Conservation (phyloP, 2,888 invertebrate species). For the Parnassius smintheus region DNA sequence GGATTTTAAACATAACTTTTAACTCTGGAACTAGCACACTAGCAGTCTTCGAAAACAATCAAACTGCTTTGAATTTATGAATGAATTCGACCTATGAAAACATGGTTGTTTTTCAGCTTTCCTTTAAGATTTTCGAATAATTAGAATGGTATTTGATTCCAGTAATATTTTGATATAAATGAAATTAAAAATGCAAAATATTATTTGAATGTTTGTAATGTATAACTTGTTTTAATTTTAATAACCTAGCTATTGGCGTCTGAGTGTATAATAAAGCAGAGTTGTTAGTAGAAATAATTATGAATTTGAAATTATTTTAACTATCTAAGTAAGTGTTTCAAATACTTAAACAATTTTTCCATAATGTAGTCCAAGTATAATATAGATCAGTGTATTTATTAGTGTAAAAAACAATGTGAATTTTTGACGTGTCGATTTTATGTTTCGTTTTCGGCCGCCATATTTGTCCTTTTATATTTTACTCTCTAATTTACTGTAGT, state of each 20-base stretch:
- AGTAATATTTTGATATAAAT: constrained; percentile 43
- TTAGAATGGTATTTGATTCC: constrained; percentile 46
- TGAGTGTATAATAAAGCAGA: constrained; percentile 60
- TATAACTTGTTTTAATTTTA: constrained; percentile 42
- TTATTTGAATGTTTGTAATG: constrained; percentile 45
- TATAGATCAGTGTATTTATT: constrained; percentile 24
- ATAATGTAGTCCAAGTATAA: constrained; percentile 18
- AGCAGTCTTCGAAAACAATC: constrained; percentile 36
- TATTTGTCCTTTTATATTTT: constrained; percentile 75
- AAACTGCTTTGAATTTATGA: constrained; percentile 35
- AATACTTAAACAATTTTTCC: constrained; percentile 38
- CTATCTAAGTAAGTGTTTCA: constrained; percentile 67
- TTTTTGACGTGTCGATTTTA: constrained; percentile 72
- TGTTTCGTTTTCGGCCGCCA: constrained; percentile 74
- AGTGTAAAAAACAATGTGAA: constrained; percentile 51
- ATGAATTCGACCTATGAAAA: constrained; percentile 57
- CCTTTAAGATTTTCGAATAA: constrained; percentile 58
- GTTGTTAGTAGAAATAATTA: constrained; percentile 64
- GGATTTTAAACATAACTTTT: too few relatives aligned
- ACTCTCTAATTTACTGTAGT: constrained; percentile 30
- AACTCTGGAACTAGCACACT: neutral
- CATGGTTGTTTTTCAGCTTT: constrained; percentile 81
- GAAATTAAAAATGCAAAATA: constrained; percentile 41
- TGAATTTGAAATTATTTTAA: constrained; percentile 61
- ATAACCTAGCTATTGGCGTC: constrained; percentile 68